Evolutionary conservation across 2,113 vertebrate genomes (phyloP).

Genomic region (Prunella himalayana): DNA sequence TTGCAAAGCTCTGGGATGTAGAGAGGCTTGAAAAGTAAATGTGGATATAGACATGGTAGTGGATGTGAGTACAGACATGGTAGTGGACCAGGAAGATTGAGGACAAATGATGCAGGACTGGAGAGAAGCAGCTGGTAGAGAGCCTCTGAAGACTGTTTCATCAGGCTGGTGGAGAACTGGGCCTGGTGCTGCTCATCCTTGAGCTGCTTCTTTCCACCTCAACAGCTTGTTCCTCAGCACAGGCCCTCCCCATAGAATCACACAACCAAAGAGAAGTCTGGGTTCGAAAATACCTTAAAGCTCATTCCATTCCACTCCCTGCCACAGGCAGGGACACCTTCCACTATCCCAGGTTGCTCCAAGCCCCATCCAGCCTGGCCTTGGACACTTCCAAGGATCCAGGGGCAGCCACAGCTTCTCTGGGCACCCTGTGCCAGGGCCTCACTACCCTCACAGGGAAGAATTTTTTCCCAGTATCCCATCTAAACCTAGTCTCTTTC

Average conservation of each 20-base stretch:
- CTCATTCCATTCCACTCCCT: accelerated
- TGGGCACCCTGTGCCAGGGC: neutral
- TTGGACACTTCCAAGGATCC: neutral
- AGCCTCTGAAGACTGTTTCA: neutral
- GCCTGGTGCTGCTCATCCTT: neutral
- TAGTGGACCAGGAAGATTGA: neutral
- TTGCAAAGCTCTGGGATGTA: neutral
- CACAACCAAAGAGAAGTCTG: neutral
- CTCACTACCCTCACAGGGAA: neutral
- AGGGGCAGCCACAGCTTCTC: neutral
- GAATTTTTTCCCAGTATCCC: neutral
- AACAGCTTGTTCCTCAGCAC: neutral
- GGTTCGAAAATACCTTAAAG: neutral
- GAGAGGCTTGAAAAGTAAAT: neutral
- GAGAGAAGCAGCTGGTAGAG: neutral
- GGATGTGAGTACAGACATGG: neutral
- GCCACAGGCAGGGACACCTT: neutral
- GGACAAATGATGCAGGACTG: neutral
- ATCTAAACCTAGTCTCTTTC: neutral
- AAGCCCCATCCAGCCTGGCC: accelerated
- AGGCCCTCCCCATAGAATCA: neutral
- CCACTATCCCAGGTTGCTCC: accelerated
- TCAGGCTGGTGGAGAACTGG: neutral
- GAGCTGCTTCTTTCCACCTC: neutral
- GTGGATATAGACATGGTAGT: neutral